Percentiles rank a stretch among this genome's conserved stretches.
These are phyloP conservation scores for Sebastiscus tertius DNA, from an alignment of 2,797 vertebrate species.

Conservation along the genomic window DNA sequence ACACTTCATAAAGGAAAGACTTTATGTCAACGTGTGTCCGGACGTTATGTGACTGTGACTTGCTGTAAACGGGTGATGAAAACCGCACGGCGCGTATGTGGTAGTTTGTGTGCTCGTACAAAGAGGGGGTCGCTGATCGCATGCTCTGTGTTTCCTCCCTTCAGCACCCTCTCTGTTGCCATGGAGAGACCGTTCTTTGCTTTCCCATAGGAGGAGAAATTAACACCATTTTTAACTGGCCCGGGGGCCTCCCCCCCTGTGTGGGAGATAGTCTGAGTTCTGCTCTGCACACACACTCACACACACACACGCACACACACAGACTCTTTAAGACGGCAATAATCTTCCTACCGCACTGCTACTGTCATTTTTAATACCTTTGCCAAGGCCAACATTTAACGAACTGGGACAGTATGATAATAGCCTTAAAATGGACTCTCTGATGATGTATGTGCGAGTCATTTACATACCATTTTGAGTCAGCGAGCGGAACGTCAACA, in stretches of 20 bases:
- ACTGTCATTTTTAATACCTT: constrained; percentile 74
- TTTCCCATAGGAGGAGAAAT: constrained; percentile 89
- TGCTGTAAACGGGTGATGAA: constrained; percentile 37
- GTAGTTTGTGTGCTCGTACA: constrained; percentile 61
- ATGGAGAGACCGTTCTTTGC: constrained; percentile 88
- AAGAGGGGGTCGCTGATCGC: constrained; percentile 84
- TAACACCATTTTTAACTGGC: constrained; percentile 90
- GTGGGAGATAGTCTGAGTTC: constrained; percentile 81
- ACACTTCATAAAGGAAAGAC: neutral
- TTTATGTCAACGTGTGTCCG: neutral
- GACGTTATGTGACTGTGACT: constrained; percentile 24
- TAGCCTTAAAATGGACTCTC: constrained; percentile 57
- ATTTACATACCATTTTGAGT: constrained; percentile 64
- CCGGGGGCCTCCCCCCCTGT: constrained; percentile 83
- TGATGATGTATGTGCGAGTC: constrained; percentile 57
- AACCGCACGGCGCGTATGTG: constrained; percentile 41
- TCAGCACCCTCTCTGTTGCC: constrained; percentile 88
- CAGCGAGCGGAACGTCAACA: constrained; percentile 65
- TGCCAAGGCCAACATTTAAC: constrained; percentile 60
- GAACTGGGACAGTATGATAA: constrained; percentile 68
- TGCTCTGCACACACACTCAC: constrained; percentile 60
- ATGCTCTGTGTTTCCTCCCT: constrained; percentile 83
- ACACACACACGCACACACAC: constrained; percentile 25
- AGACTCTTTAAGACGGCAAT: constrained; percentile 61
- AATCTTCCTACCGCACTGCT: constrained; percentile 68